phyloP scores from a whole-genome alignment of 2,888 invertebrate genomes.

The Abrostola tripartita region DNA sequence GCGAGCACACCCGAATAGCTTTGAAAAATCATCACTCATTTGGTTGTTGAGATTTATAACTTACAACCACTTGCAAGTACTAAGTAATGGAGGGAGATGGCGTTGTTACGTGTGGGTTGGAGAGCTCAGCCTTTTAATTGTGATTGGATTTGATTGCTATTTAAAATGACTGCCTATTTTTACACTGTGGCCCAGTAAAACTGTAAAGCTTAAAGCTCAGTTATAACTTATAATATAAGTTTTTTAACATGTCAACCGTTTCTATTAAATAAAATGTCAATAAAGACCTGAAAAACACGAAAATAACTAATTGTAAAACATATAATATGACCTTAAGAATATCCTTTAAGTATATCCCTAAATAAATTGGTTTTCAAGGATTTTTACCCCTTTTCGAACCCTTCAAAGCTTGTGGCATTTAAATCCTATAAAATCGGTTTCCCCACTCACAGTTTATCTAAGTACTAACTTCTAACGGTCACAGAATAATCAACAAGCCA shows the following conservation, averaged over 20 bases:
- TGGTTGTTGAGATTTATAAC: conserved; percentile 72
- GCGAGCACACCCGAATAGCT: conserved; percentile 76
- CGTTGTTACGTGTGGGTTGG: conserved; percentile 22
- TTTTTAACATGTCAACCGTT: too few species aligned
- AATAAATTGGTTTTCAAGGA: neutral
- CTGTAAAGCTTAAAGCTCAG: too few species aligned
- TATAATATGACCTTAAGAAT: neutral
- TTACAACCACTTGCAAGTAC: conserved; percentile 49
- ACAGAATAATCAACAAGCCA: conserved; percentile 33
- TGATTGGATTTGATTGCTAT: too few species aligned
- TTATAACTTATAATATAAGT: too few species aligned
- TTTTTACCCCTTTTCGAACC: neutral
- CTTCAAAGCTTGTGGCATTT: conserved; percentile 19
- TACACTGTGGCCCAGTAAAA: too few species aligned
- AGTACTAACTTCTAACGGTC: conserved; percentile 48
- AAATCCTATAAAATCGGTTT: conserved; percentile 40
- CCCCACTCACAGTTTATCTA: conserved; percentile 30
- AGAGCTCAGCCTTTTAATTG: neutral
- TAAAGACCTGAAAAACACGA: too few species aligned
- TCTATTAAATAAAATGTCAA: too few species aligned
- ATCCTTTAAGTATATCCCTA: too few species aligned
- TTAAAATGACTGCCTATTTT: too few species aligned
- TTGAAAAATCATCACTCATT: conserved; percentile 84
- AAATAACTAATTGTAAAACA: neutral
- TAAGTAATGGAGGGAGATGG: conserved; percentile 31